These are phyloP conservation scores for Nannoperca australis DNA, from an alignment of 2,797 vertebrate genomes.

Conservation along the genomic window DNA sequence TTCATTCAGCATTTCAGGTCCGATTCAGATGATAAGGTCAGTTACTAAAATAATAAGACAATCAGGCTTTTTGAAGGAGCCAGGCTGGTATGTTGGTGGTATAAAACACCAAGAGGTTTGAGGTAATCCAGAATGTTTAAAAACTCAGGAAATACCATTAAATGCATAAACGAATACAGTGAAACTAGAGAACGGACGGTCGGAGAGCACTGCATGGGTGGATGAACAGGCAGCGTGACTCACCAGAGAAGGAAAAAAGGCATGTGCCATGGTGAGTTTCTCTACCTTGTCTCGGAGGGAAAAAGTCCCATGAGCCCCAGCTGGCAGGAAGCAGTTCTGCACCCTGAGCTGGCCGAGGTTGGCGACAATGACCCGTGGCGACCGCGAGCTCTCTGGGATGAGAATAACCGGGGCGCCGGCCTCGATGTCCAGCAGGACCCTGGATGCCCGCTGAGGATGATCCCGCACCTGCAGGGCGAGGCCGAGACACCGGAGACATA, in stretches of 20 bases:
- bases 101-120: background rate
- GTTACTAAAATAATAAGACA: background rate
- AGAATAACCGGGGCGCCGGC: constrained; percentile 96
- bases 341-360: constrained; percentile 96
- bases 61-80: background rate
- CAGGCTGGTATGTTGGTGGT: background rate
- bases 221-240: constrained; percentile 66
- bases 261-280: constrained; percentile 86
- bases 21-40: background rate
- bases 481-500: background rate
- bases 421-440: constrained; percentile 94
- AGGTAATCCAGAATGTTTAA: background rate
- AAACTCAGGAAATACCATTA: background rate
- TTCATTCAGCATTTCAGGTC: constrained; percentile 57
- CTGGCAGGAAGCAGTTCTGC: constrained; percentile 92
- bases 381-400: constrained; percentile 95
- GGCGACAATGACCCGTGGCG: constrained; percentile 93
- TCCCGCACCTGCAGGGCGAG: constrained; percentile 88
- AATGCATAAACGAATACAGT: constrained; percentile 59
- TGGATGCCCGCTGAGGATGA: constrained; percentile 90
- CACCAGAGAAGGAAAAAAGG: constrained; percentile 88
- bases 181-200: background rate
- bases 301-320: constrained; percentile 91
- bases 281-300: constrained; percentile 96
- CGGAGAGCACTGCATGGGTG: background rate